phyloP scores from a whole-genome alignment of 2,113 vertebrate genomes.

The Paramisgurnus dabryanus region DNA sequence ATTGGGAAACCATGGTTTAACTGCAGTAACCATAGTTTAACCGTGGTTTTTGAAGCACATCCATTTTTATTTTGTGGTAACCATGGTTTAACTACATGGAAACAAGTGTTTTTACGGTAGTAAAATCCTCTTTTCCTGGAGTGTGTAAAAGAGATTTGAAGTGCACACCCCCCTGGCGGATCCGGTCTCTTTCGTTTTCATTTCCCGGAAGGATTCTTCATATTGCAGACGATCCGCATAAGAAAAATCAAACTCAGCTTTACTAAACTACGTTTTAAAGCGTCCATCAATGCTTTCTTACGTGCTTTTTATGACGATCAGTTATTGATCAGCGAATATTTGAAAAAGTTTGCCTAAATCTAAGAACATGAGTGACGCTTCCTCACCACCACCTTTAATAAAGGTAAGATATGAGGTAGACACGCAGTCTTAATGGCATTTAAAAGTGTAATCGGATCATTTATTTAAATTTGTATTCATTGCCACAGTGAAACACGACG shows the following conservation, averaged over 20 bases:
- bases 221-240: background rate
- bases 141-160: background rate
- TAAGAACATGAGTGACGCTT: conserved; percentile 55
- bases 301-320: background rate
- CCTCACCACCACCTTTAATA: conserved; percentile 63
- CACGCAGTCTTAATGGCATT: background rate
- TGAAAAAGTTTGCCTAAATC: conserved; percentile 10
- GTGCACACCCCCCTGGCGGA: conserved; percentile 41
- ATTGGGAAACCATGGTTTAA: too few relatives aligned
- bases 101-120: too few relatives aligned
- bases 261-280: background rate
- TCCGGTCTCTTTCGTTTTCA: conserved; percentile 84
- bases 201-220: conserved; percentile 76
- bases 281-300: background rate
- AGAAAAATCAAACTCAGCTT: conserved; percentile 10
- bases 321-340: background rate
- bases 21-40: too few relatives aligned
- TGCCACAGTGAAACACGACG: too few relatives aligned
- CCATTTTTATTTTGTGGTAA: too few relatives aligned
- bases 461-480: too few relatives aligned
- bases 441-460: too few relatives aligned
- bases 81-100: too few relatives aligned
- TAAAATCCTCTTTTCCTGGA: background rate
- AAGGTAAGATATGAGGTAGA: conserved; percentile 68
- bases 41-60: too few relatives aligned